phyloP scores from a whole-genome alignment of 1,140 invertebrate species.

The Schlechtendalia chinensis region DNA sequence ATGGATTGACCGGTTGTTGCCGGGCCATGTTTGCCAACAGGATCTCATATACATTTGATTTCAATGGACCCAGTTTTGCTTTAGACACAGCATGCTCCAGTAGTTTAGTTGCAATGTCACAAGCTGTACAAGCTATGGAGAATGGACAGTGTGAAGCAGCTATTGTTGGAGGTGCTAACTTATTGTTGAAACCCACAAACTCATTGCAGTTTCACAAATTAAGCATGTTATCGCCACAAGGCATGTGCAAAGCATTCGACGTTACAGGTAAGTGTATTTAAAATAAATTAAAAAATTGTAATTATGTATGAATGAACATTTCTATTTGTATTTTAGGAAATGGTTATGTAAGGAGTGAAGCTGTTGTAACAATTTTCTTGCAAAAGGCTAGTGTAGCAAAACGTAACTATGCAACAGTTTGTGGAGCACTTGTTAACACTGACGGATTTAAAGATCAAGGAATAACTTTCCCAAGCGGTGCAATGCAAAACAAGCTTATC shows the following conservation, averaged over 20 bases:
- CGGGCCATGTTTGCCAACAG: constrained; percentile 95
- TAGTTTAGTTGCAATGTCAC: constrained; percentile 81
- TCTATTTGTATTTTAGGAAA: constrained; percentile 59
- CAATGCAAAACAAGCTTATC: constrained; percentile 83
- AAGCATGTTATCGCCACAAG: constrained; percentile 85
- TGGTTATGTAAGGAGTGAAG: constrained; percentile 92
- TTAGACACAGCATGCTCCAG: constrained; percentile 96
- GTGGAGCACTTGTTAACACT: constrained; percentile 83
- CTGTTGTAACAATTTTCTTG: constrained; percentile 74
- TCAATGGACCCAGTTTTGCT: constrained; percentile 85
- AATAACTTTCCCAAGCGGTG: constrained; percentile 87
- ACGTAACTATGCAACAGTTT: constrained; percentile 80
- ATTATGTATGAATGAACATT: not conserved
- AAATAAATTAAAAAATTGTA: not conserved
- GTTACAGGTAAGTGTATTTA: constrained; percentile 63
- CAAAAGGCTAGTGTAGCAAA: constrained; percentile 74
- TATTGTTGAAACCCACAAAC: constrained; percentile 81
- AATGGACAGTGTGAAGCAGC: constrained; percentile 87
- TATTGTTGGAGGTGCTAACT: constrained; percentile 76
- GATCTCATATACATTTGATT: constrained; percentile 92
- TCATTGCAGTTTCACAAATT: constrained; percentile 91
- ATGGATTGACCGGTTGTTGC: constrained; percentile 87
- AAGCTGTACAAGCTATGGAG: constrained; percentile 79
- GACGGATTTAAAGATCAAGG: constrained; percentile 87
- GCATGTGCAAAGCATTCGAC: constrained; percentile 90